Conservation (phyloP, 2,113 vertebrate species). For the Bostrychus sinensis region DNA sequence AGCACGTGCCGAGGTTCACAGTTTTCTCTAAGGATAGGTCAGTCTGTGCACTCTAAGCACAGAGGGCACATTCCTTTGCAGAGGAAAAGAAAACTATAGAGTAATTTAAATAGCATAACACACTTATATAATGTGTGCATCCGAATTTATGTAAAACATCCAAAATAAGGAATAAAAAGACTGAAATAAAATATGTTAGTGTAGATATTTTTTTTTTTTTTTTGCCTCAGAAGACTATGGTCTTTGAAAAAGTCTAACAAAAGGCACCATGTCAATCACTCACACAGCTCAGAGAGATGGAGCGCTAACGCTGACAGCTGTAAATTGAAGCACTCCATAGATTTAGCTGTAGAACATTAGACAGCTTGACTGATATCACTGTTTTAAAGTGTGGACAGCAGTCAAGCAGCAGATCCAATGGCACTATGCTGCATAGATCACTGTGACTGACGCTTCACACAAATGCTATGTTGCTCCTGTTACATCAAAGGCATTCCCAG, state of each 20-base stretch:
- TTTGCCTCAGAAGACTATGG: not conserved
- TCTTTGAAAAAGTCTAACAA: not conserved
- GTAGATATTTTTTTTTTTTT: no score
- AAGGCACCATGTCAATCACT: not conserved
- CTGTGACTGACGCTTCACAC: conserved; percentile 34
- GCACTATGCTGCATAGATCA: conserved; percentile 36
- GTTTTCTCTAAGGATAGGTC: not conserved
- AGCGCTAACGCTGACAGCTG: conserved; percentile 36
- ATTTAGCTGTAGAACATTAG: conserved; percentile 33
- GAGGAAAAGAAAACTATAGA: no score
- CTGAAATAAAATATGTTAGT: no score
- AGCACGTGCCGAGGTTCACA: not conserved
- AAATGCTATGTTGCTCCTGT: conserved; percentile 16
- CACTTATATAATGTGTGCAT: not conserved
- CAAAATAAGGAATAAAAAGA: no score
- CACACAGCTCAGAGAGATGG: not conserved
- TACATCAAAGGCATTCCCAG: conserved; percentile 21
- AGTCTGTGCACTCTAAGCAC: not conserved
- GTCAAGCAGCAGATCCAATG: conserved; percentile 16
- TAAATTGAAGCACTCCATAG: conserved; percentile 15
- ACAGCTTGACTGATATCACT: conserved; percentile 33
- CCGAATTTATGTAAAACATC: not conserved
- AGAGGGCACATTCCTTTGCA: no score
- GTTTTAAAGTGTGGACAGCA: conserved; percentile 24
- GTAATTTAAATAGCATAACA: no score